Percentiles rank a stretch among this genome's conserved stretches.
phyloP scores from a whole-genome alignment of 2,113 vertebrate species.

The Trichomycterus rosablanca region DNA sequence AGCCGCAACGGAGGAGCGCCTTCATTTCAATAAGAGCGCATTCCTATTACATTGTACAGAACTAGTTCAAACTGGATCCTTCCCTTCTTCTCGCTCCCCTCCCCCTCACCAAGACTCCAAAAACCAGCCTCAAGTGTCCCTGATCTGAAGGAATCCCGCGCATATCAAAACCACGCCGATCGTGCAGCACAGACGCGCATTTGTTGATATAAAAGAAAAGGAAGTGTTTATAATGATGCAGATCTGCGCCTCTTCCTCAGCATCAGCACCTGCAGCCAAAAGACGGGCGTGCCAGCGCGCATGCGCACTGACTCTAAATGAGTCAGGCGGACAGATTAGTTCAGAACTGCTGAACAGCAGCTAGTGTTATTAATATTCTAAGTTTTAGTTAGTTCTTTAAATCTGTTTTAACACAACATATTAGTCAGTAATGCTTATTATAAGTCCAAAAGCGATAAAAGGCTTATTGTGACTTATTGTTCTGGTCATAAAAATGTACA shows the following conservation, averaged over 20 bases:
- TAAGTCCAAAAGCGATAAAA: no score
- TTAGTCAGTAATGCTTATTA: no score
- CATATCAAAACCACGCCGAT: neutral
- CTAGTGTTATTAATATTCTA: no score
- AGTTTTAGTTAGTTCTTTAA: no score
- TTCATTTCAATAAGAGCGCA: constrained; percentile 29
- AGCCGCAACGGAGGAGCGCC: neutral
- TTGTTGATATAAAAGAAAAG: neutral
- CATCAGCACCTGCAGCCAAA: constrained; percentile 49
- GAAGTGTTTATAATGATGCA: neutral
- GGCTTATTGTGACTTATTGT: no score
- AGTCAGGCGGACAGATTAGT: neutral
- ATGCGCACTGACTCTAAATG: constrained; percentile 25
- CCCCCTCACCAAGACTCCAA: constrained; percentile 31
- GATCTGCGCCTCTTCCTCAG: constrained; percentile 29
- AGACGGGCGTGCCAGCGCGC: constrained; percentile 24
- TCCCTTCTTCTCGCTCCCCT: constrained; percentile 50
- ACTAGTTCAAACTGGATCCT: constrained; percentile 70
- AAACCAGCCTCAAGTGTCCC: neutral
- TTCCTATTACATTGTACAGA: constrained; percentile 42
- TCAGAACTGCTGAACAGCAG: neutral
- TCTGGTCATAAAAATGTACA: no score
- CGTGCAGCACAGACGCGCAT: no score
- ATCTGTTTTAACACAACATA: no score
- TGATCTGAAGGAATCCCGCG: neutral